Evolutionary conservation across 1,140 invertebrate genomes (phyloP), one percentile per base, ranked within the genome.

Genomic region (Drosophila mayri): DNA sequence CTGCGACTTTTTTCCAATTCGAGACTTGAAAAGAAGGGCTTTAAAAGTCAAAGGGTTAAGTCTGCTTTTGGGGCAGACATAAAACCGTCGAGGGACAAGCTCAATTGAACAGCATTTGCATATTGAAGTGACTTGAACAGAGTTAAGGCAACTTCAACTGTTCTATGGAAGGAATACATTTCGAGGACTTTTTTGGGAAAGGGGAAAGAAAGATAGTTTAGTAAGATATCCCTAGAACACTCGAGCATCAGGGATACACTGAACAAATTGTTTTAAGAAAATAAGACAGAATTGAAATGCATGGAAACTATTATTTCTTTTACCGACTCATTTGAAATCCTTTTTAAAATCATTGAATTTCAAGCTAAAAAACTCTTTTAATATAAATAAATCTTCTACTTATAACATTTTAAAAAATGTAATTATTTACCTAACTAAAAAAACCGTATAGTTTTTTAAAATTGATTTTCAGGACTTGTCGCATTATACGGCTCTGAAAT

Each of bases 81-180:
- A 81, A 81, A 86, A 86, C 55, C 37, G 52, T 38, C 52, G 59
- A 76, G 63, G 81, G 82, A 86, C 82, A 82, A 79, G 82, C 83
- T 63, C 84, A 87, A 87, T 87, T 87, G 83, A 88, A 44, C 84
- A 84, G 81, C 84, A 88, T 88, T 88, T 88, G 84, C 84, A 88
- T 88, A 88, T 88, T 86, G 82, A 86, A 86, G 81, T 73, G 81
- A 84, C 81, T 67, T 50, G 75, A 75, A 67, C 52, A 57, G 66
- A 81, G 67, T 82, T 62, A 37, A 54, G 58, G 60, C 64, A 47
- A 70, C 66, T 70, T 66, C 40, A 66, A 70, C 64, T 49, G 46
- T 52, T 43, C 14, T 10, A 4, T 11, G 20, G 14, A 37, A 41
- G 38, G 50, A 66, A 38, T 66, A 68, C 35, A 68, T 66, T 54